Percentiles rank a stretch among this genome's conserved stretches.
These are phyloP conservation scores for Dendrocincla fuliginosa DNA, from an alignment of 2,797 vertebrate species.

Conservation along the genomic window DNA sequence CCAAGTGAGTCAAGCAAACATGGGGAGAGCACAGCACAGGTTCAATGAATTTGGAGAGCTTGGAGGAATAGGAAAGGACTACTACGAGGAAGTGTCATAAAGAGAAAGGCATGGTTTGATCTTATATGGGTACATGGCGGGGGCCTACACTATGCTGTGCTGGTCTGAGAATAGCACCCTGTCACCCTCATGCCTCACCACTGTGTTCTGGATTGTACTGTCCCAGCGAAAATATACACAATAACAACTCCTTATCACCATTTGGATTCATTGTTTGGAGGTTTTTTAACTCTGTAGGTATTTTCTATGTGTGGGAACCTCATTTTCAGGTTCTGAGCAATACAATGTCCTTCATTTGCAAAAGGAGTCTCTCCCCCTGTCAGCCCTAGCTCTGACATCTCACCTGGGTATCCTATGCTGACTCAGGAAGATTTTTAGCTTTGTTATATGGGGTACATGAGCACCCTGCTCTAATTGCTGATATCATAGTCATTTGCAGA, in stretches of 20 bases:
- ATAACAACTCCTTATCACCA: background rate
- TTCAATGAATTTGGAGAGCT: background rate
- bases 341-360: background rate
- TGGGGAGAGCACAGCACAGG: background rate
- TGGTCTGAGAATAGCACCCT: background rate
- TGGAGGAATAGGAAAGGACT: background rate
- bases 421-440: background rate
- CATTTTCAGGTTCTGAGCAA: background rate
- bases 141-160: accelerated
- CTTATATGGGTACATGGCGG: accelerated
- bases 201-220: background rate
- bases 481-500: background rate
- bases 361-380: background rate
- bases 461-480: background rate
- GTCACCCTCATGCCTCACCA: background rate
- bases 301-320: background rate
- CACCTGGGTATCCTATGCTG: background rate
- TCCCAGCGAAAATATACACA: background rate
- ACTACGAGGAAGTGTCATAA: background rate
- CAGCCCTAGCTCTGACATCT: background rate
- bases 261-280: background rate
- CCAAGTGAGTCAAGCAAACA: accelerated
- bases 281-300: background rate
- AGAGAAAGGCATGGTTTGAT: background rate
- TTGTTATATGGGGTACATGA: background rate